A percentile compares a stretch with the other conserved stretches of the same genome.
Conservation (phyloP, 2,888 invertebrate genomes). For the Cephalotes varians region DNA sequence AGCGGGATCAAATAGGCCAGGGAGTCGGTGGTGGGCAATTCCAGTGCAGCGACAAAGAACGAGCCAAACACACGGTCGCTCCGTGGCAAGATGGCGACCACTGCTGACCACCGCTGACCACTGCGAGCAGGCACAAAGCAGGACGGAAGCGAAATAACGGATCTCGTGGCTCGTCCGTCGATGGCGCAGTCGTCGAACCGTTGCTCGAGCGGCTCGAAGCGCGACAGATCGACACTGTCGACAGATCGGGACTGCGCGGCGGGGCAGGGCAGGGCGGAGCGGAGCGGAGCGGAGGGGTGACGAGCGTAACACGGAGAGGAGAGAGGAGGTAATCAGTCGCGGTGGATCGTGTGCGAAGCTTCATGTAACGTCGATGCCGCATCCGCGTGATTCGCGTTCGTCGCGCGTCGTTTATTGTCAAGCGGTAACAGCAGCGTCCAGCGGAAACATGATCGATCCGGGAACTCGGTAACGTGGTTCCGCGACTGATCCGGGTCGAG, state of each 20-base stretch:
- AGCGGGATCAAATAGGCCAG: no score
- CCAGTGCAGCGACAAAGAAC: no score
- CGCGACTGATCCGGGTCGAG: conserved; percentile 28
- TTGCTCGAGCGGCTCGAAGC: background rate
- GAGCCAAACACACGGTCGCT: no score
- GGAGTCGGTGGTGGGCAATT: no score
- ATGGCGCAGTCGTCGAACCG: conserved; percentile 5
- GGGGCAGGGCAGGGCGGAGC: no score
- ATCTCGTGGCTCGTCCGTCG: background rate
- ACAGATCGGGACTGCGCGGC: no score
- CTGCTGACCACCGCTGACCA: background rate
- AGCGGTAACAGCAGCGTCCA: background rate
- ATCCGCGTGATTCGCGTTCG: conserved; percentile 52
- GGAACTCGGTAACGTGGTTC: conserved; percentile 24
- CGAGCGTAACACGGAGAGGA: background rate
- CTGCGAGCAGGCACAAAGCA: background rate
- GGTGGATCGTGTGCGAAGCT: conserved; percentile 72
- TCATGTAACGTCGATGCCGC: conserved; percentile 67
- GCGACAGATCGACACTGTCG: background rate
- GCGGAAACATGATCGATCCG: conserved; percentile 53
- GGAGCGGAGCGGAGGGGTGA: background rate
- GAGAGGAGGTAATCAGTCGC: conserved; percentile 19
- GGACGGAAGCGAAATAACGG: background rate
- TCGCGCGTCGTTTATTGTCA: conserved; percentile 67
- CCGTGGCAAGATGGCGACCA: background rate